phyloP scores from a whole-genome alignment of 2,888 invertebrate genomes.

The Tipula confusa region DNA sequence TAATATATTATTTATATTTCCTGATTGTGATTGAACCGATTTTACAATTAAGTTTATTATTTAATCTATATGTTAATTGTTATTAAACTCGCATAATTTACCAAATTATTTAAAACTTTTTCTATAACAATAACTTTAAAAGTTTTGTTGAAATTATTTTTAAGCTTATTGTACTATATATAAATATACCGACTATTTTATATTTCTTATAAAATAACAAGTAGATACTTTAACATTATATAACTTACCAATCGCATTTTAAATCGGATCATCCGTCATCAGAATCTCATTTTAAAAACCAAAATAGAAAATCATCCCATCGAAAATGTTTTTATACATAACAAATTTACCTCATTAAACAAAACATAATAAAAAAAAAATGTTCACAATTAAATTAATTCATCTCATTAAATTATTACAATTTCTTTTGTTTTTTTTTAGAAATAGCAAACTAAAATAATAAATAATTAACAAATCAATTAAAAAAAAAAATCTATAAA shows the following conservation, averaged over 20 bases:
- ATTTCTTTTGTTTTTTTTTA: background rate
- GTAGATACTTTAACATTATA: background rate
- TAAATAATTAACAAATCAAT: slow-evolving; percentile 4
- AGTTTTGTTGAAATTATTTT: no score
- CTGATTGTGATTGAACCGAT: background rate
- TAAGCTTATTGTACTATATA: no score
- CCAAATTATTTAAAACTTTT: background rate
- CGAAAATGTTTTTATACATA: background rate
- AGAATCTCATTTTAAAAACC: background rate
- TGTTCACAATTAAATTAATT: background rate
- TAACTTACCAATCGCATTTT: background rate
- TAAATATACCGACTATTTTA: background rate
- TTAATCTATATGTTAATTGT: background rate
- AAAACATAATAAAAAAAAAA: background rate
- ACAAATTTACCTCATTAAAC: slow-evolving; percentile 15
- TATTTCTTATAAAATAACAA: background rate
- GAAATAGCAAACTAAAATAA: background rate
- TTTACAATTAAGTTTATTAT: background rate
- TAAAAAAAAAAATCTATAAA: background rate
- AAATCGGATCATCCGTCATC: background rate
- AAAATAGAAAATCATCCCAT: background rate
- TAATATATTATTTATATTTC: background rate
- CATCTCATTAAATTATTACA: background rate
- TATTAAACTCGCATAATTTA: background rate
- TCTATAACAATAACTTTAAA: no score